A percentile compares a stretch with the other conserved stretches of the same genome.
Conservation (phyloP, 2,797 vertebrate genomes). For the Holocentrus rufus region DNA sequence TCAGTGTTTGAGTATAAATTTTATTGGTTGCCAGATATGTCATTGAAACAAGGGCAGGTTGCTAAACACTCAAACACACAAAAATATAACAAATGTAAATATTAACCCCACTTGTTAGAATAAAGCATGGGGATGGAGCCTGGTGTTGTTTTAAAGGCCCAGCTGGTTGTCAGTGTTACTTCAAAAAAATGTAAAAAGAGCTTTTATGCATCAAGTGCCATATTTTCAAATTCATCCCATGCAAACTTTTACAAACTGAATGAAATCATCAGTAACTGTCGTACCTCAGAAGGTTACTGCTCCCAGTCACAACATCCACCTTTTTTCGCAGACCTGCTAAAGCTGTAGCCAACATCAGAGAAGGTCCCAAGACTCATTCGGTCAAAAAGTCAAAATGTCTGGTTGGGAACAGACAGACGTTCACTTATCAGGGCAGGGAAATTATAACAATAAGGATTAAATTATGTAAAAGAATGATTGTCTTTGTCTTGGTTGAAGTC, state of each 20-base stretch:
- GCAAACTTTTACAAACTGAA: background rate
- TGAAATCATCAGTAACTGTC: background rate
- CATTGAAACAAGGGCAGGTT: too few relatives aligned
- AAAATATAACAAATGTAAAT: conserved; percentile 18
- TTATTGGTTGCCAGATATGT: too few relatives aligned
- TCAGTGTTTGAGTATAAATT: too few relatives aligned
- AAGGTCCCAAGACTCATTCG: too few relatives aligned
- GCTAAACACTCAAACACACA: too few relatives aligned
- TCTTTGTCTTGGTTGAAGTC: background rate
- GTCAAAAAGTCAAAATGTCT: too few relatives aligned
- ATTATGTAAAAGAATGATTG: background rate
- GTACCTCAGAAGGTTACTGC: background rate
- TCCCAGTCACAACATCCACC: too few relatives aligned
- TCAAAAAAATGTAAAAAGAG: background rate
- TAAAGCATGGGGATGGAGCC: background rate
- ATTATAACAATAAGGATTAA: background rate
- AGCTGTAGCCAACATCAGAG: too few relatives aligned
- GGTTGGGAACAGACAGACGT: background rate
- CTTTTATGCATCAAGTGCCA: too few relatives aligned
- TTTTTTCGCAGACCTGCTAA: too few relatives aligned
- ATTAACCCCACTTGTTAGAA: conserved; percentile 34
- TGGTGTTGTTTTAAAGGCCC: conserved; percentile 9
- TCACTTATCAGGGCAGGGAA: conserved; percentile 15
- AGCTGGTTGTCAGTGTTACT: background rate
- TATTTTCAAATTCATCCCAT: too few relatives aligned